Percentiles rank a stretch among this genome's conserved stretches.
Evolutionary conservation across 2,113 vertebrate genomes (phyloP).

Genomic region (Forbesichthys agassizii): DNA sequence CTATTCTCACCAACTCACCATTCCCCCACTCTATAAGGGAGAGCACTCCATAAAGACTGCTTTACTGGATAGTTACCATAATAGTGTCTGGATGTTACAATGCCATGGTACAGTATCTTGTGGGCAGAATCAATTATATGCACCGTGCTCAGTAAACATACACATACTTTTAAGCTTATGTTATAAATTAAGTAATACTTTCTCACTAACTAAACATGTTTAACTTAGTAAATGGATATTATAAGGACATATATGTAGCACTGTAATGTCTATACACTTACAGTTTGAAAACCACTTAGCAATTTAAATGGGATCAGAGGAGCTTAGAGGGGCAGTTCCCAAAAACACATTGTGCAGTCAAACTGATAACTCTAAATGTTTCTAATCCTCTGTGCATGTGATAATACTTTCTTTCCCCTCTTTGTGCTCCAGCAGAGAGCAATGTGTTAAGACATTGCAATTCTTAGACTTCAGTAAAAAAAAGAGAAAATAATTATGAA

Average conservation of each 20-base stretch:
- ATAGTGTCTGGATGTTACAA: background rate
- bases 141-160: background rate
- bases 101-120: background rate
- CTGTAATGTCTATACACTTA: background rate
- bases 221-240: slow-evolving; percentile 12
- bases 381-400: slow-evolving; percentile 46
- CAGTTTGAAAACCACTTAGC: slow-evolving; percentile 36
- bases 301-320: slow-evolving; percentile 67
- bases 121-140: background rate
- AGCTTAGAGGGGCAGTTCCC: slow-evolving; percentile 53
- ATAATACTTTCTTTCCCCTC: slow-evolving; percentile 44
- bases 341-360: slow-evolving; percentile 60
- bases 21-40: background rate
- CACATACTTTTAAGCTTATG: background rate
- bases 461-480: slow-evolving; percentile 19
- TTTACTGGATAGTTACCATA: background rate
- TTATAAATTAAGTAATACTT: slow-evolving; percentile 16
- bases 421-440: background rate
- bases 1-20: background rate
- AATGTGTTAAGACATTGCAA: slow-evolving; percentile 18
- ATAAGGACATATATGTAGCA: slow-evolving; percentile 12
- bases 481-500: slow-evolving; percentile 32
- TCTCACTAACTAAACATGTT: slow-evolving; percentile 27
- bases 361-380: slow-evolving; percentile 56
- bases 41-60: background rate